phyloP scores from a whole-genome alignment of 2,113 vertebrate species.

The Halichoeres trimaculatus region DNA sequence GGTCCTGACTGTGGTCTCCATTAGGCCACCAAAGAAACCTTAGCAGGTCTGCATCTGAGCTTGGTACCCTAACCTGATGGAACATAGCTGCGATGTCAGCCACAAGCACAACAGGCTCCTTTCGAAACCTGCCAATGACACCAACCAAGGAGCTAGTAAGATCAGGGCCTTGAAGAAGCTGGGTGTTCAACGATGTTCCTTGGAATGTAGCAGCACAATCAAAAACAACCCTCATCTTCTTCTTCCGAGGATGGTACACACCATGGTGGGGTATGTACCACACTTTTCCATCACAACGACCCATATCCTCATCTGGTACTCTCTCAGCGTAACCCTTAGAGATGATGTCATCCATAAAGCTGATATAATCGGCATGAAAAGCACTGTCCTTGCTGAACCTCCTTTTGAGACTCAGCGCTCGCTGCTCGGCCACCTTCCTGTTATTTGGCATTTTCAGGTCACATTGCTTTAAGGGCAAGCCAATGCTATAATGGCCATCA shows the following conservation, averaged over 20 bases:
- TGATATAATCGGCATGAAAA: background rate
- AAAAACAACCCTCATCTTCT: background rate
- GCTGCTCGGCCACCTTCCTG: background rate
- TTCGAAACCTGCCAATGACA: background rate
- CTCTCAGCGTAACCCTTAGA: background rate
- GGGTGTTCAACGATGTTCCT: background rate
- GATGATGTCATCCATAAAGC: background rate
- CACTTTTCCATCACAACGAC: background rate
- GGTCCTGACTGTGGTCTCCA: background rate
- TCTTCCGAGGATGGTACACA: background rate
- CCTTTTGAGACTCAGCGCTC: background rate
- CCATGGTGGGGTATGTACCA: slow-evolving; percentile 2
- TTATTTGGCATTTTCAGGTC: slow-evolving; percentile 3
- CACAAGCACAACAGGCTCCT: background rate
- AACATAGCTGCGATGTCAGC: background rate
- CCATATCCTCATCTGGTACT: background rate
- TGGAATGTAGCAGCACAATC: background rate
- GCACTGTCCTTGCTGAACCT: background rate
- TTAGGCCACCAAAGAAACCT: background rate
- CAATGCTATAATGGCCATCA: background rate
- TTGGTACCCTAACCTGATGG: background rate
- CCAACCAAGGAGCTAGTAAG: background rate
- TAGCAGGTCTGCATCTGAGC: background rate
- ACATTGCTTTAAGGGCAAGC: too few relatives aligned
- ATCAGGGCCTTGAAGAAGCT: background rate